A percentile compares a stretch with the other conserved stretches of the same genome.
phyloP scores from a whole-genome alignment of 92 coral and sea anemone genomes.

The Micromussa lordhowensis region DNA sequence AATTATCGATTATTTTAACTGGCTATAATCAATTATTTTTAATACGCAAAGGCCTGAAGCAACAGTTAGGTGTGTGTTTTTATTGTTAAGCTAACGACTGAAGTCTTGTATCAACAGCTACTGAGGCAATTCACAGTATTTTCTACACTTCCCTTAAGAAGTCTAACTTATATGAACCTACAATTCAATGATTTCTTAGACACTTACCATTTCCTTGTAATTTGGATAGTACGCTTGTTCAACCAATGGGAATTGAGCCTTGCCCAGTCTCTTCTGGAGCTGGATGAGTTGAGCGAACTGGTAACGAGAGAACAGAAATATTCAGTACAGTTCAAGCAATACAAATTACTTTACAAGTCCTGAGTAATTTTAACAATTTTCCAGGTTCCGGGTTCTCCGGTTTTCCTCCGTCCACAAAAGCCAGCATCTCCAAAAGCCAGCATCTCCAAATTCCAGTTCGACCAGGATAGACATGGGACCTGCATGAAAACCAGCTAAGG shows the following conservation, averaged over 20 bases:
- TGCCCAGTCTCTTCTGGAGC: slow-evolving; percentile 87
- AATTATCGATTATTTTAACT: too few relatives aligned
- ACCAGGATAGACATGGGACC: too few relatives aligned
- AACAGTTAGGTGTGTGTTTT: too few relatives aligned
- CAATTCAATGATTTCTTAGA: not conserved
- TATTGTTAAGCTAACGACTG: too few relatives aligned
- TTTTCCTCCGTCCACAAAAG: too few relatives aligned
- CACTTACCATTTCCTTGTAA: slow-evolving; percentile 98
- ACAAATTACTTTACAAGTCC: not conserved
- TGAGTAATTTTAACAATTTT: too few relatives aligned
- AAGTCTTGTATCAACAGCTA: not conserved
- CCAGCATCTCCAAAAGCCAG: too few relatives aligned
- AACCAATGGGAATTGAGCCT: slow-evolving; percentile 85
- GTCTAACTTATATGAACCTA: not conserved
- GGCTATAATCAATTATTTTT: too few relatives aligned
- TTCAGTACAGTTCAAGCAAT: not conserved
- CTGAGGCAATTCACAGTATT: not conserved
- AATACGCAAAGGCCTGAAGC: too few relatives aligned
- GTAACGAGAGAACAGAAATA: not conserved
- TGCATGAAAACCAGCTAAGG: too few relatives aligned
- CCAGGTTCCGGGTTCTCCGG: not conserved
- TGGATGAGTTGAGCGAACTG: slow-evolving; percentile 96
- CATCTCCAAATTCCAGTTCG: too few relatives aligned
- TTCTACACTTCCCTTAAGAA: too few relatives aligned
- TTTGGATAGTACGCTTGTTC: slow-evolving; percentile 98